These are phyloP conservation scores for Plebejus melissa DNA, from an alignment of 2,888 invertebrate species.

Conservation along the genomic window DNA sequence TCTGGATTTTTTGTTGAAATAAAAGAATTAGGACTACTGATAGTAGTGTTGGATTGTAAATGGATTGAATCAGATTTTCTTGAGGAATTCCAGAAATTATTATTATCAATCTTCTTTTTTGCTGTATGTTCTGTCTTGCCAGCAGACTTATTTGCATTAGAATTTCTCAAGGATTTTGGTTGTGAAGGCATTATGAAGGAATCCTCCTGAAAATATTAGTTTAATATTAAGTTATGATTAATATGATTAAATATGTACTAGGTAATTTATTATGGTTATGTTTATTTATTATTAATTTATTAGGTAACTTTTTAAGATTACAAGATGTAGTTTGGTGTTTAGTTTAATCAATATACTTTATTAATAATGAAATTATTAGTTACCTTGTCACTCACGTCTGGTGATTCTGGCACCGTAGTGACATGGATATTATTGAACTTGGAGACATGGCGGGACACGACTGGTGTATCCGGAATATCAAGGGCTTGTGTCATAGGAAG, in stretches of 20 bases:
- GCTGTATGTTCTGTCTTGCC: conserved; percentile 53
- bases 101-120: conserved; percentile 54
- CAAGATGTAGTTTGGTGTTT: too few relatives aligned
- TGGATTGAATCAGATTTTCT: conserved; percentile 55
- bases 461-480: conserved; percentile 62
- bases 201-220: conserved; percentile 53
- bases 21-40: conserved; percentile 43
- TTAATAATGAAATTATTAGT: too few relatives aligned
- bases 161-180: conserved; percentile 47
- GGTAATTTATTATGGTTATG: too few relatives aligned
- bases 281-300: too few relatives aligned
- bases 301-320: too few relatives aligned
- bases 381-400: conserved; percentile 67
- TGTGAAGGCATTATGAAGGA: conserved; percentile 59
- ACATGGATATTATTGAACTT: conserved; percentile 45
- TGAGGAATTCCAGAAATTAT: conserved; percentile 57
- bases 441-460: conserved; percentile 43
- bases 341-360: too few relatives aligned
- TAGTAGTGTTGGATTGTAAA: conserved; percentile 48
- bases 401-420: conserved; percentile 63
- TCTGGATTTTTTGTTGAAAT: conserved; percentile 37
- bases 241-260: too few relatives aligned
- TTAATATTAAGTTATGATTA: background rate
- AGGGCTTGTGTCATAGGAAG: conserved; percentile 67
- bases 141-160: conserved; percentile 53